Percentiles rank a stretch among this genome's conserved stretches.
Evolutionary conservation across 2,797 vertebrate species (phyloP).

Genomic region (Apogon talboti): DNA sequence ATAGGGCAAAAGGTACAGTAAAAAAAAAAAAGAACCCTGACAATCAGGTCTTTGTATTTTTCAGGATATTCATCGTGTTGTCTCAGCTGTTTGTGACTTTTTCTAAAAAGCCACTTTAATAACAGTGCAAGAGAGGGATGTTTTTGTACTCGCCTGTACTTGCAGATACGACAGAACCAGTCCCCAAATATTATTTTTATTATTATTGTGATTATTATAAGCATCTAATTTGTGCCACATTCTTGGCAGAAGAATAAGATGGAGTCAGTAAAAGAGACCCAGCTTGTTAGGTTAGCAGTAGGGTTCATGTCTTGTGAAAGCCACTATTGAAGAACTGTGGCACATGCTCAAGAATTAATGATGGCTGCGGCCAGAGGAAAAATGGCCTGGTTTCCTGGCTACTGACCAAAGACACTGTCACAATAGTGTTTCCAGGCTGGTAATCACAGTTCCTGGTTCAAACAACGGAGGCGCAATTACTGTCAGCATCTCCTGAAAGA

Average conservation of each 20-base stretch:
- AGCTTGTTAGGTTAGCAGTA: conserved; percentile 48
- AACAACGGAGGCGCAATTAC: conserved; percentile 63
- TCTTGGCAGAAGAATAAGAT: conserved; percentile 30
- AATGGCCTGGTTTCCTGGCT: conserved; percentile 51
- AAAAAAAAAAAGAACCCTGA: conserved; percentile 45
- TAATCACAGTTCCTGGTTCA: conserved; percentile 61
- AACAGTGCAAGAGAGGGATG: conserved; percentile 6
- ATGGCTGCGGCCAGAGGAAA: conserved; percentile 23
- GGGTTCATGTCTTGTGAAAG: conserved; percentile 43
- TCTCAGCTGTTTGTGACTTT: conserved; percentile 35
- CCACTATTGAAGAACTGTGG: conserved; percentile 47
- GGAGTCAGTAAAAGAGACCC: conserved; percentile 9
- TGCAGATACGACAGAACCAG: conserved; percentile 11
- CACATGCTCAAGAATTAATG: conserved; percentile 53
- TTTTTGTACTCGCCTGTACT: conserved; percentile 41
- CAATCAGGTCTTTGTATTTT: conserved; percentile 60
- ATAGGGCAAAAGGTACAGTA: conserved; percentile 17
- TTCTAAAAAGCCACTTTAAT: conserved; percentile 29
- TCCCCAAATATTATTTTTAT: conserved; percentile 20
- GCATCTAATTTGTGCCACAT: conserved; percentile 39
- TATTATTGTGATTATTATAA: background rate
- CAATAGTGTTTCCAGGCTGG: conserved; percentile 54
- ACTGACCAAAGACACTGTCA: conserved; percentile 58
- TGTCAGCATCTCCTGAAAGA: conserved; percentile 56
- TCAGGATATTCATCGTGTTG: conserved; percentile 22